Base-by-base conservation (phyloP, 2,113 vertebrate species). In the Leucosticte australis region DNA sequence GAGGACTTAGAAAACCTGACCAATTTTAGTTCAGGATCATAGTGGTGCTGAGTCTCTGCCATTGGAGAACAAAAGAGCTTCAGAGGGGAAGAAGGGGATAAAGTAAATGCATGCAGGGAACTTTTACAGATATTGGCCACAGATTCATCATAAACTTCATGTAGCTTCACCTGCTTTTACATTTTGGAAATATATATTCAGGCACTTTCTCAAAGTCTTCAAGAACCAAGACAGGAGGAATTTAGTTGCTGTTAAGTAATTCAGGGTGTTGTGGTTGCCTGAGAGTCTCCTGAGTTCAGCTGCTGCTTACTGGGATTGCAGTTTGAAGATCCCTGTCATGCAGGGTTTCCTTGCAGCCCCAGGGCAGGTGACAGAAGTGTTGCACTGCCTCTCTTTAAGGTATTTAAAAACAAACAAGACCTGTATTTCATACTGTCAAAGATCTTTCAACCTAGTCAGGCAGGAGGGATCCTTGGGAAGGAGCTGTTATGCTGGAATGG, bases 1-100 rank as follows among this genome's bases (percentile, higher is more conserved):
- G 5, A 68, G 69, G 30, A 46, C 49, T 37, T 57, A 14, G 19
- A 78, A 71, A 18, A 39, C 41, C 33, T 55, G 60, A 12, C 6
- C 52, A n/a, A 0, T 63, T 93, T 70, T 59, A 59, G 8, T 35
- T 75, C 13, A 46, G 41, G 56, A 23, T 59, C 0, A 0, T 30
- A 30, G 41, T 33, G 15, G 39, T 52, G 13, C 5, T 63, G 63
- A 75, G 30, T n/a, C 26, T 69, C 65, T 77, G 37, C 37, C 19
- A 22, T 1, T 35, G 24, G 31, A 68, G 68, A 83, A 4, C 30
- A 31, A 30, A 76, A 52, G 37, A 71, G 10, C 17, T 84, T 75
- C 35, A 31, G 42, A 75, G 33, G 15, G 4, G 6, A 57, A 67
- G 33, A 23, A 59, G 39, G 0, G 2, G 35, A 52, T 49, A 37